phyloP scores from a whole-genome alignment of 2,888 invertebrate genomes.

The Plagodis pulveraria region DNA sequence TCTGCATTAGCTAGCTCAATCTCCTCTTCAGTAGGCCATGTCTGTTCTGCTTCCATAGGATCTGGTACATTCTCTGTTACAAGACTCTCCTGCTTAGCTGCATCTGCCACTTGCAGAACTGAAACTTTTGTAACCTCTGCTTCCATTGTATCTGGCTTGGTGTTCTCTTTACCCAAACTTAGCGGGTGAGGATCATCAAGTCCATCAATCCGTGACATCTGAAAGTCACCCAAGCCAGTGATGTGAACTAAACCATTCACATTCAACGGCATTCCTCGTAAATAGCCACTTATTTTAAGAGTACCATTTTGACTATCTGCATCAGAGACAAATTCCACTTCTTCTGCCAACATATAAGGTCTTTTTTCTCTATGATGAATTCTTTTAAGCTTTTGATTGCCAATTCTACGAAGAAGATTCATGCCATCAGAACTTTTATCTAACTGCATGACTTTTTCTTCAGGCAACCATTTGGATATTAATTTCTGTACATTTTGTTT shows the following conservation, averaged over 20 bases:
- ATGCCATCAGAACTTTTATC: conserved; percentile 91
- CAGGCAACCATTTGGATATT: conserved; percentile 90
- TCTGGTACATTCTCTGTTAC: conserved; percentile 93
- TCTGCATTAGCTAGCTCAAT: conserved; percentile 89
- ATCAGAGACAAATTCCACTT: conserved; percentile 87
- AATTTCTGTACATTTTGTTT: conserved; percentile 88
- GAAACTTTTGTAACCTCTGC: conserved; percentile 65
- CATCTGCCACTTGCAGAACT: conserved; percentile 86
- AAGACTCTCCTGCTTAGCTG: conserved; percentile 89
- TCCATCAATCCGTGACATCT: conserved; percentile 92
- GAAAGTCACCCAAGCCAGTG: conserved; percentile 96
- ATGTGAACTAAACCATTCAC: conserved; percentile 96
- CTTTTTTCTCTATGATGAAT: conserved; percentile 90
- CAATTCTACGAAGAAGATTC: conserved; percentile 87
- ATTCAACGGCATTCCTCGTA: conserved; percentile 92
- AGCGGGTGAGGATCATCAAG: conserved; percentile 88
- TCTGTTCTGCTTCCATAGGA: conserved; percentile 97
- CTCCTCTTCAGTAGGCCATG: conserved; percentile 98
- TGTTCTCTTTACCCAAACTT: conserved; percentile 79
- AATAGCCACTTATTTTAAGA: conserved; percentile 93
- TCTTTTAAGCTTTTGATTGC: conserved; percentile 91
- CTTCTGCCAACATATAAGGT: conserved; percentile 93
- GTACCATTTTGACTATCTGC: conserved; percentile 84
- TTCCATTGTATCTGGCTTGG: conserved; percentile 72
- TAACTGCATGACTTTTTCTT: conserved; percentile 91